Percentiles rank a stretch among this genome's conserved stretches.
These are phyloP conservation scores for Nemurella pictetii DNA, from an alignment of 2,888 invertebrate species.

Conservation along the genomic window DNA sequence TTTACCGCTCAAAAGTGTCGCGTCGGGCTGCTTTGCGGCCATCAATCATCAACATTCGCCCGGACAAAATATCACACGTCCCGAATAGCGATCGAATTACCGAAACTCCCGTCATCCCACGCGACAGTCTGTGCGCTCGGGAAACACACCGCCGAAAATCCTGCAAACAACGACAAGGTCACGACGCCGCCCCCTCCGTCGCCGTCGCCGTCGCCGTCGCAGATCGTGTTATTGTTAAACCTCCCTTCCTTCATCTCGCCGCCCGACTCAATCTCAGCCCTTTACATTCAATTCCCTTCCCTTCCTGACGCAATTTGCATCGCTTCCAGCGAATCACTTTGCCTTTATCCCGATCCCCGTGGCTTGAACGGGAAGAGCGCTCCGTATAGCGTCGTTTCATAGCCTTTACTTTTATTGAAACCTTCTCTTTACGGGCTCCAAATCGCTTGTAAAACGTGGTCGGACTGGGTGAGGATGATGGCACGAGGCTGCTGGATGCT, in stretches of 20 bases:
- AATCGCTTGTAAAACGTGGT: constrained; percentile 60
- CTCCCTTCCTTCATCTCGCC: constrained; percentile 14
- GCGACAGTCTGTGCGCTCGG: no score
- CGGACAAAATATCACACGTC: not conserved
- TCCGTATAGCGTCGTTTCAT: constrained; percentile 8
- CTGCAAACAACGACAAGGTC: not conserved
- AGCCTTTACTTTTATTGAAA: constrained; percentile 42
- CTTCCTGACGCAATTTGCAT: constrained; percentile 39
- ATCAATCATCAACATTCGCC: constrained; percentile 7
- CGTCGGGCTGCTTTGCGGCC: constrained; percentile 20
- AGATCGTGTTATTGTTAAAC: constrained; percentile 21
- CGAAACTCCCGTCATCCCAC: not conserved
- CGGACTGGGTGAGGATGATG: constrained; percentile 49
- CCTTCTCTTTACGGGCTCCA: constrained; percentile 60
- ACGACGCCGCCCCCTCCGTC: not conserved
- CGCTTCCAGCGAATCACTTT: constrained; percentile 35
- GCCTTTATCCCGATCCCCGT: constrained; percentile 48
- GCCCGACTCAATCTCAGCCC: constrained; percentile 12
- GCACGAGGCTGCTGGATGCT: not conserved
- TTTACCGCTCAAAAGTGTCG: not conserved
- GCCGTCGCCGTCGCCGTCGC: not conserved
- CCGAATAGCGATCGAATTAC: not conserved
- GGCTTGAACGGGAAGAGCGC: constrained; percentile 41
- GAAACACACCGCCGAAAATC: no score
- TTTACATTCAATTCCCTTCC: constrained; percentile 33